Evolutionary conservation across 2,888 invertebrate species (phyloP).

Genomic region (Scaptomyza polygonia): DNA sequence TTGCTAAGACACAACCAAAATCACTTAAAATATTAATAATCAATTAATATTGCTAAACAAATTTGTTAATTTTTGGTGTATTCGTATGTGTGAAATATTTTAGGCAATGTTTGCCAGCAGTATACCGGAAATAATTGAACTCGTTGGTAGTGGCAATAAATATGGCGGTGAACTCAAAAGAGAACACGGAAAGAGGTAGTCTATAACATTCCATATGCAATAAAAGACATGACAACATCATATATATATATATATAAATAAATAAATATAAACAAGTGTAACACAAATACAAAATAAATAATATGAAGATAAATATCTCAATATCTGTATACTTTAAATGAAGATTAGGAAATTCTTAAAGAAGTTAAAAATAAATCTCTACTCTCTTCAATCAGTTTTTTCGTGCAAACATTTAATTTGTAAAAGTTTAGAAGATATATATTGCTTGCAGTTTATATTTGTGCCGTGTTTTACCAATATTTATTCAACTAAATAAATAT

Average conservation of each 20-base stretch:
- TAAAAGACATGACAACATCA: slow-evolving; percentile 56
- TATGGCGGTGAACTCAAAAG: slow-evolving; percentile 99
- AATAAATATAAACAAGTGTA: slow-evolving; percentile 47
- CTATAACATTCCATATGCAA: slow-evolving; percentile 71
- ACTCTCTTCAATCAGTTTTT: background rate
- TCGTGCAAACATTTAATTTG: background rate
- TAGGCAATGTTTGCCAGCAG: slow-evolving; percentile 99
- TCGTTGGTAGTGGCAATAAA: slow-evolving; percentile 99
- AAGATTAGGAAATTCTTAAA: slow-evolving; percentile 7
- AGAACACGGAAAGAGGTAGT: slow-evolving; percentile 99
- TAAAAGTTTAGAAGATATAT: slow-evolving; percentile 11
- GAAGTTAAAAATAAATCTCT: background rate
- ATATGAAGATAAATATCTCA: slow-evolving; percentile 32
- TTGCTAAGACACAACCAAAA: slow-evolving; percentile 43
- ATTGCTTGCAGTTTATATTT: slow-evolving; percentile 14
- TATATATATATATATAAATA: slow-evolving; percentile 34
- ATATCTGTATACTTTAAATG: slow-evolving; percentile 12
- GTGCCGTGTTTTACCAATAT: slow-evolving; percentile 5
- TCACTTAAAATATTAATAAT: slow-evolving; percentile 34
- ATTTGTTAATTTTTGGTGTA: slow-evolving; percentile 53
- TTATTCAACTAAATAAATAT: background rate
- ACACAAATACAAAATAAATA: slow-evolving; percentile 56
- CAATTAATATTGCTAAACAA: slow-evolving; percentile 40
- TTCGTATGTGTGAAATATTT: slow-evolving; percentile 84
- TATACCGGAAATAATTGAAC: slow-evolving; percentile 99